Evolutionary conservation across 2,113 vertebrate genomes (phyloP).

Genomic region (Hystrix cristata): DNA sequence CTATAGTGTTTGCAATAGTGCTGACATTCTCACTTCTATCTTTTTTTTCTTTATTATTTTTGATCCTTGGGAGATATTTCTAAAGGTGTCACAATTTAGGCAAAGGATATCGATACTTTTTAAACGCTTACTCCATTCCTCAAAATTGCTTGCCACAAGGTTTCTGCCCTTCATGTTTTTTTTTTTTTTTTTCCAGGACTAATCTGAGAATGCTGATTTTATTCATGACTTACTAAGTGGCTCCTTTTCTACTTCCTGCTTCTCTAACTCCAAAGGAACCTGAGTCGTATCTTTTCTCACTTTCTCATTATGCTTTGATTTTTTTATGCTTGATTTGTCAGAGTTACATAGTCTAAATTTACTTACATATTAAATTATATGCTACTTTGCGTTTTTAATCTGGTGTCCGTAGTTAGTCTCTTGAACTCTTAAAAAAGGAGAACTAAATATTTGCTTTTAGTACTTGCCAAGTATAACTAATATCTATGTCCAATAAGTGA

Average conservation of each 20-base stretch:
- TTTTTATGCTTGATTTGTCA: not conserved
- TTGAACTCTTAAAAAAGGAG: not conserved
- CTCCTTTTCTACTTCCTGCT: not conserved
- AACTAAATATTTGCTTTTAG: not conserved
- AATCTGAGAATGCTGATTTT: not conserved
- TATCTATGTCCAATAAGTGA: not conserved
- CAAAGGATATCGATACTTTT: not conserved
- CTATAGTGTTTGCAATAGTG: not conserved
- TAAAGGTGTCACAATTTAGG: constrained; percentile 3
- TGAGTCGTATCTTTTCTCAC: not conserved
- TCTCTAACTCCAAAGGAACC: not conserved
- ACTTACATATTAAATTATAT: not conserved
- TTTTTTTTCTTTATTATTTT: not conserved
- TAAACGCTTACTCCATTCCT: not conserved
- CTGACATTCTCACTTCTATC: constrained; percentile 10
- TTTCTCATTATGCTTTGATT: not conserved
- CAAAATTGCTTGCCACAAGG: not conserved
- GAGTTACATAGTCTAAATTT: not conserved
- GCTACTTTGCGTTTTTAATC: not conserved
- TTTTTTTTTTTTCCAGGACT: not conserved
- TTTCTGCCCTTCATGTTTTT: not conserved
- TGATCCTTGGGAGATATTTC: not conserved
- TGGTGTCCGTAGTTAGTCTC: not conserved
- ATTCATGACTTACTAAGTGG: not conserved
- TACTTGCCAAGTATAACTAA: not conserved